Evolutionary conservation across 2,888 invertebrate species (phyloP), one percentile per base, ranked within the genome.

Genomic region (Clepsis dumicolana): DNA sequence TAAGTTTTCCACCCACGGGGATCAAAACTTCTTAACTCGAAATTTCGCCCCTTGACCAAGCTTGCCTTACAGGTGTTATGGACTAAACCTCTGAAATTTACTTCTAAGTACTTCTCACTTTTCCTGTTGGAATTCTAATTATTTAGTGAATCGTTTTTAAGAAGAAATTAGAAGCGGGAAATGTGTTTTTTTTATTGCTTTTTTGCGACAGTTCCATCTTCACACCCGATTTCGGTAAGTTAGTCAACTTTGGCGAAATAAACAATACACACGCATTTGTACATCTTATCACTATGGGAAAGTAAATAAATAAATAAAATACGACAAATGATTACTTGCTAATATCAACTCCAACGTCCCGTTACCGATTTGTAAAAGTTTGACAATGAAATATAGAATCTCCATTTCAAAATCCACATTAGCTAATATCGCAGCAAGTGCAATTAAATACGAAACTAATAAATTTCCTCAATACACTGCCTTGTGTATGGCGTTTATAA

Each of bases 11-110:
- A 48, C 54, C 66, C 56, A 25, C 21, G 21, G 66, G 66, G 61
- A 66, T 66, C 65, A 56, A 54, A 65, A 62, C 54, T 62, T 62
- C 29, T 56, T 61, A 66, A 54, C 66, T 66, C 16, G 54, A 66
- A 61, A 66, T 62, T 56, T 35, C 54, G 44, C 66, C 44, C 60
- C 62, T 62, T 66, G 66, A 66, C 66, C 66, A 48, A 54, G 35
- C 60, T 61, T 65, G 41, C 65, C 53, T 65, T 65, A 54, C 60
- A 61, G 60, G 65, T 65, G 65, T 54, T 65, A 52, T 60, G 16
- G 41, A 44, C 60, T 53, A 44, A 65, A 65, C 53, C 60, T 44
- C 53, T 53, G 41, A 24, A 60, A 65, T 65, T 60, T n/a, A 60
- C 59, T 65, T 59, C 25, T 38, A 7, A 56, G 64, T 56, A 64